These are phyloP conservation scores for Plectus sambesii DNA, from an alignment of 1,140 invertebrate species.

Conservation along the genomic window DNA sequence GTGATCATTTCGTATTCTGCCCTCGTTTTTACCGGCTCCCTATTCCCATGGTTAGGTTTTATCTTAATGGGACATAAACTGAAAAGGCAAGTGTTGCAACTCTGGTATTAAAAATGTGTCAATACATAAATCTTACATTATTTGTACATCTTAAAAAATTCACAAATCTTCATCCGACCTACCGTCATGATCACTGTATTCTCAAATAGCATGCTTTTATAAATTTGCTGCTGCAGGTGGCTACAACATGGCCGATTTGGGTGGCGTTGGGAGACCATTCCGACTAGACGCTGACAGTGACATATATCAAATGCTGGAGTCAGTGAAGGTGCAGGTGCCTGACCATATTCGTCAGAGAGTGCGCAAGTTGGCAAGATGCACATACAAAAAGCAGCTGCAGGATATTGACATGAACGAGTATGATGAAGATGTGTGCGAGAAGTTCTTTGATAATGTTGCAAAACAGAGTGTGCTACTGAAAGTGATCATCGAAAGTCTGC, in stretches of 20 bases:
- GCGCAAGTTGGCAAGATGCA: constrained; percentile 76
- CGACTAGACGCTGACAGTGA: constrained; percentile 78
- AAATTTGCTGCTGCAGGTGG: no score
- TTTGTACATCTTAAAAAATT: no score
- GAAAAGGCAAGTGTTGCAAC: background rate
- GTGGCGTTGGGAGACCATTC: constrained; percentile 80
- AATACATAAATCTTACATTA: no score
- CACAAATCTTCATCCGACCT: no score
- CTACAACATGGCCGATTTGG: constrained; percentile 79
- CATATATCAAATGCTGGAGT: constrained; percentile 76
- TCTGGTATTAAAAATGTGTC: background rate
- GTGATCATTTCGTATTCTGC: background rate
- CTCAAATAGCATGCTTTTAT: constrained; percentile 1
- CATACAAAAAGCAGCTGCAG: constrained; percentile 62
- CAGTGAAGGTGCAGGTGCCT: constrained; percentile 76
- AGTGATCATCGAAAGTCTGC: no score
- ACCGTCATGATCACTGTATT: no score
- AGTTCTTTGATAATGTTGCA: no score
- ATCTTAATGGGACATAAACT: background rate
- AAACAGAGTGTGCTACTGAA: no score
- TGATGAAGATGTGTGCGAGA: no score
- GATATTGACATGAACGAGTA: no score
- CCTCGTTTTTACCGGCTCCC: background rate
- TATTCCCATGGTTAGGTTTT: constrained; percentile 18
- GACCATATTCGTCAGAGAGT: constrained; percentile 71